Percentiles rank a stretch among this genome's conserved stretches.
phyloP scores from a whole-genome alignment of 2,888 invertebrate genomes.

The Psylliodes chrysocephalus region DNA sequence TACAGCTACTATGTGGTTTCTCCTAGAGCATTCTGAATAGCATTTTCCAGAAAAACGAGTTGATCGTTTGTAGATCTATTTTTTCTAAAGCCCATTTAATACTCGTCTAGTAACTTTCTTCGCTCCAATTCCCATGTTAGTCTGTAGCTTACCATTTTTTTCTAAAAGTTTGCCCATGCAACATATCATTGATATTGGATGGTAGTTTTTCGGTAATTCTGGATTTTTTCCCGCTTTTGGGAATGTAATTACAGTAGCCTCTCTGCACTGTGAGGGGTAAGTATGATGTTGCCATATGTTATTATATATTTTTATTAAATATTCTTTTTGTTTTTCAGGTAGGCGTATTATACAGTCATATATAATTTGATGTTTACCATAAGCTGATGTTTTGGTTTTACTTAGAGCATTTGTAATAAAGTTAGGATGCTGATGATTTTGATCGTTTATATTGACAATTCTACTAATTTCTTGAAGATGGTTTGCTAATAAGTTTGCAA shows the following conservation, averaged over 20 bases:
- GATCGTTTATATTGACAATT: too few relatives aligned
- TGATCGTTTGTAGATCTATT: slow-evolving; percentile 8
- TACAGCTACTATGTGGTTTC: slow-evolving; percentile 18
- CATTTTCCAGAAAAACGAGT: slow-evolving; percentile 7
- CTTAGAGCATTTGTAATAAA: not conserved
- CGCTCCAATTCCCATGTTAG: slow-evolving; percentile 21
- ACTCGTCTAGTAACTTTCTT: not conserved
- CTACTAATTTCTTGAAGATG: slow-evolving; percentile 8
- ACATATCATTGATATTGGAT: slow-evolving; percentile 28
- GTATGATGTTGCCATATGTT: slow-evolving; percentile 11
- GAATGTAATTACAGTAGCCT: slow-evolving; percentile 21
- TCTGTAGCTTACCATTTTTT: slow-evolving; percentile 23
- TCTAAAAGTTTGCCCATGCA: slow-evolving; percentile 31
- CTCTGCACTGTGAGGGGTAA: slow-evolving; percentile 20
- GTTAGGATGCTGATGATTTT: too few relatives aligned
- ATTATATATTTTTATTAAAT: slow-evolving; percentile 17
- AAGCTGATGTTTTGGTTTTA: slow-evolving; percentile 1
- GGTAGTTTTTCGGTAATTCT: not conserved
- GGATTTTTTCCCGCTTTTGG: slow-evolving; percentile 19
- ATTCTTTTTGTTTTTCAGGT: not conserved
- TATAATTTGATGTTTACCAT: slow-evolving; percentile 10
- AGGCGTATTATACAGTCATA: slow-evolving; percentile 14
- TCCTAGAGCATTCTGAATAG: slow-evolving; percentile 4
- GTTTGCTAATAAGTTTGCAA: slow-evolving; percentile 1
- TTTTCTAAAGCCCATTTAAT: slow-evolving; percentile 20